phyloP scores from a whole-genome alignment of 2,888 invertebrate genomes.

The Harpalus rufipes region DNA sequence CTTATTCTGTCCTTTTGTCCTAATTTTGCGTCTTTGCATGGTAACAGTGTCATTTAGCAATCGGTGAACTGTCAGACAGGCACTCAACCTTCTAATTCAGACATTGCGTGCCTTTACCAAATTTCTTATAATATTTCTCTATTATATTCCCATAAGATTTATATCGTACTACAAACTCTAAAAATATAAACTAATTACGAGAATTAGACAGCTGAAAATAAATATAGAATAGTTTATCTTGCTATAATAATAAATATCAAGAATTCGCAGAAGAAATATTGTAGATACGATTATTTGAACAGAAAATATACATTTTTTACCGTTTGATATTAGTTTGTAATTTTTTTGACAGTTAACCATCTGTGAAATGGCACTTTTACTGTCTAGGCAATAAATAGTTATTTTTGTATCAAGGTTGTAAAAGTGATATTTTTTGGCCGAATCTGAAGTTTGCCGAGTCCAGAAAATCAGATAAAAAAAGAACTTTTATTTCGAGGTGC shows the following conservation, averaged over 20 bases:
- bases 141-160: constrained; percentile 31
- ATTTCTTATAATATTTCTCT: constrained; percentile 17
- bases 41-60: not conserved
- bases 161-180: not conserved
- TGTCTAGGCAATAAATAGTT: too few relatives aligned
- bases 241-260: not conserved
- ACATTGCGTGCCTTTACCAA: not conserved
- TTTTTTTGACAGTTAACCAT: too few relatives aligned
- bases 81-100: constrained; percentile 5
- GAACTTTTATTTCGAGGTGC: too few relatives aligned
- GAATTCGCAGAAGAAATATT: not conserved
- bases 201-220: constrained; percentile 12
- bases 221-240: not conserved
- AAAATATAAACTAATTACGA: not conserved
- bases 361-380: too few relatives aligned
- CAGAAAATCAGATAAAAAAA: too few relatives aligned
- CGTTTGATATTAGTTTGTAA: too few relatives aligned
- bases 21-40: not conserved
- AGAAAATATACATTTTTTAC: too few relatives aligned
- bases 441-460: too few relatives aligned
- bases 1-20: not conserved
- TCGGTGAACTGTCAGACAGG: not conserved
- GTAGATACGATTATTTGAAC: too few relatives aligned
- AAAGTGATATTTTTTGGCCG: too few relatives aligned
- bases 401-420: too few relatives aligned